A percentile compares a stretch with the other conserved stretches of the same genome.
These are phyloP conservation scores for Sebastiscus albofasciatus DNA, from an alignment of 2,797 vertebrate genomes.

Conservation along the genomic window DNA sequence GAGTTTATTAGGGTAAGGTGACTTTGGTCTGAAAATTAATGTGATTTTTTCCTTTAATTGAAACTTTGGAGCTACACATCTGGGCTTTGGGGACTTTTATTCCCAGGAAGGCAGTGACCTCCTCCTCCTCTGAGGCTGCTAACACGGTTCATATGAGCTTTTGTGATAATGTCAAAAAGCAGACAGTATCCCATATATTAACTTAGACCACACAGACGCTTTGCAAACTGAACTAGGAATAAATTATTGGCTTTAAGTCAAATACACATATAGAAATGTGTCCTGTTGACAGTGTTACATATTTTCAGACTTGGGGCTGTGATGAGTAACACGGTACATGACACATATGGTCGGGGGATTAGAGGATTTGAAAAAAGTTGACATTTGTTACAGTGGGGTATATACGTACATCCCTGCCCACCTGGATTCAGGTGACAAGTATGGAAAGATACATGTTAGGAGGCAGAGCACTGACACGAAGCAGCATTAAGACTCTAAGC, in stretches of 20 bases:
- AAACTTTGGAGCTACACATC: background rate
- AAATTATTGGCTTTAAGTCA: background rate
- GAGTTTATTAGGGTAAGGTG: background rate
- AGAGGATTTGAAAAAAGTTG: constrained; percentile 1
- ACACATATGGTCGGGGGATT: constrained; percentile 25
- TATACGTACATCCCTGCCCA: background rate
- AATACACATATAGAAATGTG: background rate
- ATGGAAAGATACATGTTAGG: constrained; percentile 17
- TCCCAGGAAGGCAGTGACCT: background rate
- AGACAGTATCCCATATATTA: background rate
- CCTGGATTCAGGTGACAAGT: constrained; percentile 34
- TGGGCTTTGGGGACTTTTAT: background rate
- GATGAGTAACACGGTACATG: background rate
- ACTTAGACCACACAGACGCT: background rate
- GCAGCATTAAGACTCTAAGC: constrained; percentile 23
- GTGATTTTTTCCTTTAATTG: background rate
- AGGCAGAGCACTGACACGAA: constrained; percentile 5
- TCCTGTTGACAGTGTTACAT: background rate
- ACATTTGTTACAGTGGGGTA: background rate
- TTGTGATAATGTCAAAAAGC: constrained; percentile 10
- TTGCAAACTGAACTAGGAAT: background rate
- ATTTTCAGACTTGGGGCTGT: background rate
- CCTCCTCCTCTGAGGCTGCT: constrained; percentile 9
- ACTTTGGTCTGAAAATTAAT: constrained; percentile 10
- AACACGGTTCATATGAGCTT: background rate